These are phyloP conservation scores for Diabrotica balteata DNA, from an alignment of 2,888 invertebrate species.

Conservation along the genomic window DNA sequence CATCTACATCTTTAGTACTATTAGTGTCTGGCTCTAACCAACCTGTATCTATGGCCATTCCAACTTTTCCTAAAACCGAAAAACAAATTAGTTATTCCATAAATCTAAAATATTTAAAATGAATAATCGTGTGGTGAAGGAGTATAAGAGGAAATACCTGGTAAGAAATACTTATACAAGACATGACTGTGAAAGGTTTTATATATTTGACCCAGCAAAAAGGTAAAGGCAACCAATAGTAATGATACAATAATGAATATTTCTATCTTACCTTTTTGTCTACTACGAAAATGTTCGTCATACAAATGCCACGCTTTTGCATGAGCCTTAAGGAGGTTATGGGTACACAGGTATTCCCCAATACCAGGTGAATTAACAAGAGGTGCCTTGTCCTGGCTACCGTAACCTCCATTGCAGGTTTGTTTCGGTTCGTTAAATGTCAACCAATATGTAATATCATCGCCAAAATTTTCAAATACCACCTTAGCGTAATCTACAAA, in stretches of 20 bases:
- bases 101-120: no score
- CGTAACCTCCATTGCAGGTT: constrained; percentile 44
- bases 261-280: not conserved
- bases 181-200: no score
- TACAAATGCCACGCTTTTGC: constrained; percentile 70
- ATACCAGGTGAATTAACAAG: constrained; percentile 57
- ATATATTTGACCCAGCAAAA: no score
- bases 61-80: constrained; percentile 22
- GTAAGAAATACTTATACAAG: no score
- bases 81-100: no score
- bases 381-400: constrained; percentile 48
- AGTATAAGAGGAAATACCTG: no score
- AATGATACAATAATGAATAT: no score
- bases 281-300: constrained; percentile 61
- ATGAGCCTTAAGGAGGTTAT: constrained; percentile 71
- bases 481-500: constrained; percentile 64
- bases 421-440: constrained; percentile 64
- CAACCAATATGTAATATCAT: constrained; percentile 59
- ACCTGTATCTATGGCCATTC: constrained; percentile 60
- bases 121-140: no score
- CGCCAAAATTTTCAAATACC: constrained; percentile 50
- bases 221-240: no score
- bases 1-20: constrained; percentile 63
- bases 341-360: constrained; percentile 69
- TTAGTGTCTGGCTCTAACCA: constrained; percentile 69